Base-by-base conservation (phyloP, 2,113 vertebrate species). In the Salvelinus alpinus region DNA sequence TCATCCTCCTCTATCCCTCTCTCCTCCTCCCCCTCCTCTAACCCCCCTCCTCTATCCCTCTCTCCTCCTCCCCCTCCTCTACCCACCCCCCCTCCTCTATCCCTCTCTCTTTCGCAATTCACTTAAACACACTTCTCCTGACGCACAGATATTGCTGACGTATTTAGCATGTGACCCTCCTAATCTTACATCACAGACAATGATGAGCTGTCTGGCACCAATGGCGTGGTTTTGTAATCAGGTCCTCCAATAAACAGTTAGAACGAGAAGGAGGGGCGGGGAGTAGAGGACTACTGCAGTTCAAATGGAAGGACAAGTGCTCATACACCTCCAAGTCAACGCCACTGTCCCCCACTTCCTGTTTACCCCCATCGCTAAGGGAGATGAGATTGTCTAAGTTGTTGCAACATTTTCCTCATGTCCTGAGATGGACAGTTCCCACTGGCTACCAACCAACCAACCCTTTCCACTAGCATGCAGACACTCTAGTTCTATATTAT, bases 361-460 rank as follows among this genome's bases (percentile, higher is more conserved):
- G 38, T 44, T 44, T 44, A 44, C 38, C 38, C 38, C 8, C 38
- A 44, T 44, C 9, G 38, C 9, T 9, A 44, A 44, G 38, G 9
- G 38, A 18, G 70, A 64, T 78, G 74, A 82, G 70, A 27, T 29
- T 29, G 59, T 65, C 8, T 31, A 24, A 9, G 12, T 51, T 80
- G 74, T 86, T 89, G 72, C 84, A 85, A 87, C 85, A 81, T 75
- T 80, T 59, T 24, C 78, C 78, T 51, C 77, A 60, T n/a, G 73
- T 77, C 84, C 74, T 38, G 44, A 78, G 83, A 84, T 22, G 62
- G 47, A 68, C 29, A 44, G 9, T 2, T 44, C 38, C 38, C 68
- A 48, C 44, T 48, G 7, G 48, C 7, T 7, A 1, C n/a, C 68
- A 48, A 9, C 22, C 60, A 18, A 34, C 29, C 51, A 54, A 38